Conservation (phyloP, 2,888 invertebrate species). For the Sturmia bella region DNA sequence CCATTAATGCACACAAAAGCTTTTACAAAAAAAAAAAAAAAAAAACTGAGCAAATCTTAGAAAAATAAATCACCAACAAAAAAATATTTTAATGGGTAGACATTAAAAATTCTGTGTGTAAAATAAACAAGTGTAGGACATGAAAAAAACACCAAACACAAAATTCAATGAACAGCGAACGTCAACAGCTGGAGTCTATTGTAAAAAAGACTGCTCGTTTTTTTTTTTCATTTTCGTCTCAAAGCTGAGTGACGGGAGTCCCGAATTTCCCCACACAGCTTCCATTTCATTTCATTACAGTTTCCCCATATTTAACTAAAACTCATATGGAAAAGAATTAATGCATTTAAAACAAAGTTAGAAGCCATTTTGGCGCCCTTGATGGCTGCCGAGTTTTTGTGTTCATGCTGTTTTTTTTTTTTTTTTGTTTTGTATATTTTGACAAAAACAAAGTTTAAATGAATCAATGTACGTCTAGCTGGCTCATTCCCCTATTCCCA, state of each 20-base stretch:
- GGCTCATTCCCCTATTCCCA: constrained; percentile 38
- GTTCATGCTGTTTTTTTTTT: constrained; percentile 18
- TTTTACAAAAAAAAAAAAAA: neutral
- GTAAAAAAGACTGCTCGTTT: constrained; percentile 37
- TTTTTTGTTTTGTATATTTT: constrained; percentile 31
- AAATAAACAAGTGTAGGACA: constrained; percentile 56
- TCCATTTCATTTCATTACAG: constrained; percentile 33
- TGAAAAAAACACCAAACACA: constrained; percentile 18
- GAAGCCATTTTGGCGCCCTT: constrained; percentile 69
- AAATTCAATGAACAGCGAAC: constrained; percentile 49
- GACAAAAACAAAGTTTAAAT: constrained; percentile 30
- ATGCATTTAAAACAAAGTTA: constrained; percentile 70
- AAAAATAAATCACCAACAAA: constrained; percentile 17
- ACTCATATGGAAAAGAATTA: constrained; percentile 62
- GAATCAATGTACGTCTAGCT: constrained; percentile 29
- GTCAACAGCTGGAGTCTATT: constrained; percentile 64
- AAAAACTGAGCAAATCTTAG: no score
- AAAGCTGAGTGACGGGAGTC: constrained; percentile 22
- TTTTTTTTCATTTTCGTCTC: no score
- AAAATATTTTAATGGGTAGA: constrained; percentile 45
- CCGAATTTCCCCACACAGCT: neutral
- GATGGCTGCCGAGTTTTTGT: constrained; percentile 52
- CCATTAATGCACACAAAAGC: neutral
- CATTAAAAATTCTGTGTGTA: constrained; percentile 62
- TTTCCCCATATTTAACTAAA: constrained; percentile 37